Conservation (phyloP, 2,113 vertebrate species). For the Oxyura jamaicensis region DNA sequence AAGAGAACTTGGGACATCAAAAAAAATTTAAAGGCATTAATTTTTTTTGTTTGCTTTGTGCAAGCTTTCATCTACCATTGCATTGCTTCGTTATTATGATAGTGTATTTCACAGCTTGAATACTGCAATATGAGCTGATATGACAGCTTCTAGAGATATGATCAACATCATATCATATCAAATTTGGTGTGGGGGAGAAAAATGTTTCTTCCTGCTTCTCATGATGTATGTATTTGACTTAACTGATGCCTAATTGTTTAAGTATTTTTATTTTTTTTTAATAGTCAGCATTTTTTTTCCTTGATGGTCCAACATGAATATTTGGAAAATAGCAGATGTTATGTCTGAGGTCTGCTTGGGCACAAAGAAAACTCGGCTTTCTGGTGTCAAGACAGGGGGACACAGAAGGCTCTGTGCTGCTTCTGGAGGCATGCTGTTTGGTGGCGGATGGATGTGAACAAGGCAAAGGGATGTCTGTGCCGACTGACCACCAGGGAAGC, state of each 20-base stretch:
- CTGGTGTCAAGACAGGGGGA: neutral
- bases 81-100: neutral
- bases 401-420: neutral
- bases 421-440: neutral
- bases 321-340: neutral
- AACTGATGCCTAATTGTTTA: neutral
- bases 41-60: neutral
- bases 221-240: neutral
- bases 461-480: neutral
- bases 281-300: neutral
- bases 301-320: neutral
- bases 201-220: neutral
- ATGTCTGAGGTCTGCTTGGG: neutral
- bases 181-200: neutral
- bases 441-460: neutral
- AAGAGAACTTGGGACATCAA: neutral
- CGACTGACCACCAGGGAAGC: neutral
- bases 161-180: neutral
- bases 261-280: neutral
- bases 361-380: neutral
- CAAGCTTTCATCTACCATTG: rapidly evolving
- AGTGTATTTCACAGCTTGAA: neutral
- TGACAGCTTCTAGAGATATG: neutral
- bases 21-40: neutral
- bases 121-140: neutral